Evolutionary conservation across 2,113 vertebrate genomes (phyloP).

Genomic region (Eretmochelys imbricata): DNA sequence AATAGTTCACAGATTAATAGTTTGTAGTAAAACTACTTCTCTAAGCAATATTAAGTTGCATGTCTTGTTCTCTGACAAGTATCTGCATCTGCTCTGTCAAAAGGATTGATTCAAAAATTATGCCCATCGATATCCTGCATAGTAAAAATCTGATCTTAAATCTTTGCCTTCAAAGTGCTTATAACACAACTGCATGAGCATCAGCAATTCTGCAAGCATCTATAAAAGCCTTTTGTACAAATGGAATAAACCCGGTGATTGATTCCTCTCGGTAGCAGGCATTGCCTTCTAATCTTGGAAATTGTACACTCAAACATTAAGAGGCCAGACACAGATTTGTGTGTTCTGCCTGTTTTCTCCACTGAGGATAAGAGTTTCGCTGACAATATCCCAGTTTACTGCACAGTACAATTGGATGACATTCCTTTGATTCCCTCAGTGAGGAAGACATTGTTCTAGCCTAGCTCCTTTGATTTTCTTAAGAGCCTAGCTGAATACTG

Average conservation of each 20-base stretch:
- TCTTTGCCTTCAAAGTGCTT: background rate
- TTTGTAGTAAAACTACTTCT: background rate
- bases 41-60: background rate
- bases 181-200: background rate
- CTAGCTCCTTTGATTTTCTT: background rate
- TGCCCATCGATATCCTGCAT: background rate
- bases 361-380: background rate
- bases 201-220: background rate
- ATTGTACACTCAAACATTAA: background rate
- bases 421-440: background rate
- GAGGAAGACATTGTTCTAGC: accelerated
- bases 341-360: background rate
- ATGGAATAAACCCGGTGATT: background rate
- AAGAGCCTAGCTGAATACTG: background rate
- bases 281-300: background rate
- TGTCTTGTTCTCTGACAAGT: background rate
- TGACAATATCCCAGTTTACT: background rate
- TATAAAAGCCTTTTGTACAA: background rate
- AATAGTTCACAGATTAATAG: background rate
- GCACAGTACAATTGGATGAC: background rate
- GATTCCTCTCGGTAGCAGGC: background rate
- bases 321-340: background rate
- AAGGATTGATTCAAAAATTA: background rate
- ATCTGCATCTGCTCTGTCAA: background rate
- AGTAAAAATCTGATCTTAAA: background rate